These are phyloP conservation scores for Lytechinus pictus DNA, from an alignment of 35 echinoderm and acorn worm genomes.

Conservation along the genomic window DNA sequence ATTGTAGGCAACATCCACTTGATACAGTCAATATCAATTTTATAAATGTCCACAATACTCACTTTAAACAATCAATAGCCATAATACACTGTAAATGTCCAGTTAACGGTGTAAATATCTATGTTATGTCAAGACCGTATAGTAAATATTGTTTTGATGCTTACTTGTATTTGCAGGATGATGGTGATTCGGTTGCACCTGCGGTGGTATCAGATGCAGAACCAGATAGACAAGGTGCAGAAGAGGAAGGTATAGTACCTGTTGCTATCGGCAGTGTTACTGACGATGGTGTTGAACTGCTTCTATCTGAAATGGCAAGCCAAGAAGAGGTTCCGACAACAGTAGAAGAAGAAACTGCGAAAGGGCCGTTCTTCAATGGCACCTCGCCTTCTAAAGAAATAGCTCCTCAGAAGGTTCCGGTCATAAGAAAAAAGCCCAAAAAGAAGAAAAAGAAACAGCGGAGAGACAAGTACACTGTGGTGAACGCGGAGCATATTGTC, in stretches of 20 bases:
- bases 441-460: constrained; percentile 4
- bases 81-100: no score
- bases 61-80: no score
- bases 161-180: neutral
- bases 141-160: no score
- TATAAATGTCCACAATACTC: no score
- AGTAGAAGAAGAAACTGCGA: neutral
- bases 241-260: neutral
- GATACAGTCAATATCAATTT: no score
- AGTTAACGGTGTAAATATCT: no score
- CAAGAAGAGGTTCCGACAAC: neutral
- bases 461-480: neutral
- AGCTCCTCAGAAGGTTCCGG: neutral
- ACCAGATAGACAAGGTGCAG: neutral
- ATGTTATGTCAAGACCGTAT: no score
- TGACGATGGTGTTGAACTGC: neutral
- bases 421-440: neutral
- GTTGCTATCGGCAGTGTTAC: no score
- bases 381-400: neutral
- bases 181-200: neutral
- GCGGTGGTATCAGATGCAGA: neutral
- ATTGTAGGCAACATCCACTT: no score
- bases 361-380: neutral
- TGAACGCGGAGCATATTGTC: neutral
- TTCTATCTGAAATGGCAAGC: neutral